Base-by-base conservation (phyloP, 2,113 vertebrate species). In the Nicator chloris region DNA sequence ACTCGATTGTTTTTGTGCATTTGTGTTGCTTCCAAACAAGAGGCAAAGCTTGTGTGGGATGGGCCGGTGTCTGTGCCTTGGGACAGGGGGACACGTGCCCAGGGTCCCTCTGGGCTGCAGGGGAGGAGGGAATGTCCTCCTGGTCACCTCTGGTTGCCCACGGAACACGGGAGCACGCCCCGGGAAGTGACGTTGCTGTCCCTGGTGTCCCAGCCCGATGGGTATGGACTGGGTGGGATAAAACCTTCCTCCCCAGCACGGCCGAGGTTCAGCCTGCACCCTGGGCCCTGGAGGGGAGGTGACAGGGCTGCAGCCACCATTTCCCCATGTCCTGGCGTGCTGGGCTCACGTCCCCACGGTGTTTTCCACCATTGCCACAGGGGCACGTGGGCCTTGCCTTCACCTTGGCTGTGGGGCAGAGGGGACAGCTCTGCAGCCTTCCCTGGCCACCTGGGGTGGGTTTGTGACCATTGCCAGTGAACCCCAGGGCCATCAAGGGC, bases 71-170 rank as follows among this genome's bases (percentile, higher is more conserved):
- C 14, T 13, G 51, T 39, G 50, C 3, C 6, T 23, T 45, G 39
- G 56, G 35, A 66, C 13, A 35, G 24, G 21, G 15, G 75, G 47
- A 45, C 2, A 1, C 17, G 11, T 42, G 33, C 12, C 49, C 39
- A 42, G 27, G 31, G 33, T 66, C 33, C 17, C 12, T 65, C 27
- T 7, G 15, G 35, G 22, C 1, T 2, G 26, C 47, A 39, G 31
- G n/a, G 47, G 4, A 53, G 56, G 33, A 40, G 31, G 63, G 12
- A 53, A 8, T 40, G 47, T 66, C 26, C 54, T 4, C 22, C 21
- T 0, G 0, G 40, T 21, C 37, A 40, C 40, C 57, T 59, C 8
- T 5, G 54, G 1, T 4, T n/a, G 40, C 59, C 37, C 22, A 1
- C 0, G 23, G 19, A 7, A 12, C n/a, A 11, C 26, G 9, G 40